Percentiles rank a stretch among this genome's conserved stretches.
These are phyloP conservation scores for Hystrix brachyura DNA, from an alignment of 2,113 vertebrate genomes.

Conservation along the genomic window DNA sequence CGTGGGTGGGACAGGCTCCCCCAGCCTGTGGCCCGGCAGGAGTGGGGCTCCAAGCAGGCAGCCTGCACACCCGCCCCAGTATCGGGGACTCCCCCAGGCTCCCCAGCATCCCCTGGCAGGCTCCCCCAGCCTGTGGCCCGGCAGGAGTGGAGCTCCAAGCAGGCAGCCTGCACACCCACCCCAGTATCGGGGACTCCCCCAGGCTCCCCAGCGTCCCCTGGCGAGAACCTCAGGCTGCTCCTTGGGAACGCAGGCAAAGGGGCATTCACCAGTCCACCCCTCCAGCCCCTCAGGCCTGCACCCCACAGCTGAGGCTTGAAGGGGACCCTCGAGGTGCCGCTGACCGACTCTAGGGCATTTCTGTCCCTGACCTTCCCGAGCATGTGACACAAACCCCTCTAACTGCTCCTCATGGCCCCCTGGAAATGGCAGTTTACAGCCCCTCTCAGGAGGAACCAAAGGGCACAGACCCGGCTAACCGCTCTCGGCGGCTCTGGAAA, in stretches of 20 bases:
- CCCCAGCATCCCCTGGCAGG: not conserved
- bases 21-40: not conserved
- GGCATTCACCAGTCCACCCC: not conserved
- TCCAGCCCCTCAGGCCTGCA: not conserved
- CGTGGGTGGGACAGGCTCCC: not conserved
- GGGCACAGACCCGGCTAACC: accelerated
- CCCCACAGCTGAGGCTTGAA: not conserved
- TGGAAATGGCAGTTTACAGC: accelerated
- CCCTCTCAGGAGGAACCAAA: accelerated
- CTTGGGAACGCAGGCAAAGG: no score
- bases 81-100: not conserved
- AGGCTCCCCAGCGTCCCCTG: not conserved
- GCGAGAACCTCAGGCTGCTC: not conserved
- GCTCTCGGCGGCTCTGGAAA: not conserved
- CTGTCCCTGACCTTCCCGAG: not conserved
- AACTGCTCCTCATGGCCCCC: not conserved
- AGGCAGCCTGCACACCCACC: not conserved
- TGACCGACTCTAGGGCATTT: not conserved
- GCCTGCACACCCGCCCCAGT: not conserved
- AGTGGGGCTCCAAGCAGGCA: not conserved
- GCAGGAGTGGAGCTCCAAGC: no score
- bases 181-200: not conserved
- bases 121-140: not conserved
- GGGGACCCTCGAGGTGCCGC: not conserved
- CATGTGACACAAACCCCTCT: not conserved